These are phyloP conservation scores for Desmodus rotundus DNA, from an alignment of 2,113 vertebrate genomes.

Conservation along the genomic window DNA sequence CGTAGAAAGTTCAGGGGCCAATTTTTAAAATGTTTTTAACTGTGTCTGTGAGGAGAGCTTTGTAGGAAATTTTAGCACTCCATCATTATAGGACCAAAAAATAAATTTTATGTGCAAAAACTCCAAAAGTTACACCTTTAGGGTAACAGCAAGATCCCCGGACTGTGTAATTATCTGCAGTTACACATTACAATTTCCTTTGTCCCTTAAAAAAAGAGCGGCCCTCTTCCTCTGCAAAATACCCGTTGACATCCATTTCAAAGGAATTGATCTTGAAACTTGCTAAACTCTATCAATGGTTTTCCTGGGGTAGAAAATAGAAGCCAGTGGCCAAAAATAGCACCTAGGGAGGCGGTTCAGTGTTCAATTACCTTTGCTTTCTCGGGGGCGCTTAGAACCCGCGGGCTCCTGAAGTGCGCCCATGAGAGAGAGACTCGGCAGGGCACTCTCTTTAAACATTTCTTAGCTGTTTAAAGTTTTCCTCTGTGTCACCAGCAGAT, in stretches of 20 bases:
- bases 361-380: background rate
- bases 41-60: background rate
- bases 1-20: background rate
- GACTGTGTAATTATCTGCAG: background rate
- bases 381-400: background rate
- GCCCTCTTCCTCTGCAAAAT: background rate
- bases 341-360: background rate
- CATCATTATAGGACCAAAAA: background rate
- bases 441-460: conserved; percentile 20
- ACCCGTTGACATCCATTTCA: background rate
- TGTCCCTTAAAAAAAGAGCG: background rate
- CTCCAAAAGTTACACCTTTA: background rate
- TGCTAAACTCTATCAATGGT: background rate
- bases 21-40: background rate
- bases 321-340: background rate
- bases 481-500: background rate
- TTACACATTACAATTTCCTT: background rate
- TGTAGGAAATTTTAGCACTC: background rate
- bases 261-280: background rate
- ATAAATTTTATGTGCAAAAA: background rate
- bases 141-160: background rate
- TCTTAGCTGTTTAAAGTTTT: conserved; percentile 3
- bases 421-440: background rate
- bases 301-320: background rate
- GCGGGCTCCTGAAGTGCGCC: background rate